Conservation (phyloP, 2,888 invertebrate species). For the Nebria salina region DNA sequence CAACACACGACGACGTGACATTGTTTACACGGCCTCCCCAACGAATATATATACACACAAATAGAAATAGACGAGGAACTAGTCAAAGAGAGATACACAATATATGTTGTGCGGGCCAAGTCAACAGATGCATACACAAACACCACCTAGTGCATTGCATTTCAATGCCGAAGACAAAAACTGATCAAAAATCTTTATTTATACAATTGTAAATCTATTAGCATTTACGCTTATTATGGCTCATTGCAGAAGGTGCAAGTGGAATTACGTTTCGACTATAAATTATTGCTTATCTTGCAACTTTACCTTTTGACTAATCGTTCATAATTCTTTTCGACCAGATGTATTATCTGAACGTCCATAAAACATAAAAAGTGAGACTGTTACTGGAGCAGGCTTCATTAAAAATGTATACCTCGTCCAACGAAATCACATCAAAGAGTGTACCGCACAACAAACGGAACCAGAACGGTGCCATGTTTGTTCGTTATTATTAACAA, state of each 20-base stretch:
- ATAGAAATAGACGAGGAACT: conserved; percentile 22
- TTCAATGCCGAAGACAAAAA: not conserved
- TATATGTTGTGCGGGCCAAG: not conserved
- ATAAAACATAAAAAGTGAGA: not conserved
- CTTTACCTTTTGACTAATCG: no score
- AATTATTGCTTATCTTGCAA: no score
- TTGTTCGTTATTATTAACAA: not conserved
- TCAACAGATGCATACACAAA: not conserved
- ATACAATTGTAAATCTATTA: no score
- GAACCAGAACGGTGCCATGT: not conserved
- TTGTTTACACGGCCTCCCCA: conserved; percentile 41
- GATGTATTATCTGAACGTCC: not conserved
- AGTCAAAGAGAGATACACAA: conserved; percentile 3
- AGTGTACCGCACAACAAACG: conserved; percentile 6
- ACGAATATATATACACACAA: conserved; percentile 13
- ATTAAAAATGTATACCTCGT: conserved; percentile 19
- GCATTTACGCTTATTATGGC: no score
- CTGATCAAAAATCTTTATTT: not conserved
- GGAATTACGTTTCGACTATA: no score
- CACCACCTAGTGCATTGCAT: not conserved
- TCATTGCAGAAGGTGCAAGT: no score
- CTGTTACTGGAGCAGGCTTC: conserved; percentile 5
- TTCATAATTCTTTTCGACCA: not conserved
- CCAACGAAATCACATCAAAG: not conserved
- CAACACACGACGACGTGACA: conserved; percentile 23